Conservation (phyloP, 2,888 invertebrate species). For the Pollenia labialis region DNA sequence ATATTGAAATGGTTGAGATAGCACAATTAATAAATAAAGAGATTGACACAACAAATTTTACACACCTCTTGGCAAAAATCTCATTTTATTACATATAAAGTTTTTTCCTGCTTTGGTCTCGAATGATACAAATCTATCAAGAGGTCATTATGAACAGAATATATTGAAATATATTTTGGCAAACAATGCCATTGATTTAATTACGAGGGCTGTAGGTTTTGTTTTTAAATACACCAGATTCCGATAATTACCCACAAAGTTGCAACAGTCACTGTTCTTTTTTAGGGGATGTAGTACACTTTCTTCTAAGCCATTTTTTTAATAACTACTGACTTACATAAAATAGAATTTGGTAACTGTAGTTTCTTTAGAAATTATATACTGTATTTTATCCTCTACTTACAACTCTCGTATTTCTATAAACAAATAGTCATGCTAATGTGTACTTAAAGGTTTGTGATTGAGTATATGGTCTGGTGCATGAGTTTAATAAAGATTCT, state of each 20-base stretch:
- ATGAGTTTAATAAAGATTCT: conserved; percentile 23
- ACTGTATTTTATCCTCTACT: not conserved
- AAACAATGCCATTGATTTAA: not conserved
- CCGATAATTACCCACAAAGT: too few relatives aligned
- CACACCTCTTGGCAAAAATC: too few relatives aligned
- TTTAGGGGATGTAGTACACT: too few relatives aligned
- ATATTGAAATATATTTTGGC: conserved; percentile 10
- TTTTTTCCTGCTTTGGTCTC: not conserved
- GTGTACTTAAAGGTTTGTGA: conserved; percentile 3
- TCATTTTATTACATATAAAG: too few relatives aligned
- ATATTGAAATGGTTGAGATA: not conserved
- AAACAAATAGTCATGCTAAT: conserved; percentile 2
- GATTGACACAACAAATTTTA: too few relatives aligned
- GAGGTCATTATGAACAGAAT: conserved; percentile 28
- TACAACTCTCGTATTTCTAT: not conserved
- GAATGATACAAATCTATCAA: conserved; percentile 28
- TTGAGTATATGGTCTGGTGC: conserved; percentile 11
- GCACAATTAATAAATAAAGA: too few relatives aligned
- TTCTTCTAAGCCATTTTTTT: too few relatives aligned
- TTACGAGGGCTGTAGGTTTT: not conserved
- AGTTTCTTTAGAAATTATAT: too few relatives aligned
- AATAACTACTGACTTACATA: too few relatives aligned
- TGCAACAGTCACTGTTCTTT: too few relatives aligned
- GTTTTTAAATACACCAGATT: too few relatives aligned
- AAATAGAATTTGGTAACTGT: too few relatives aligned